These are phyloP conservation scores for Hippocampus zosterae DNA, from an alignment of 2,113 vertebrate species.

Conservation along the genomic window DNA sequence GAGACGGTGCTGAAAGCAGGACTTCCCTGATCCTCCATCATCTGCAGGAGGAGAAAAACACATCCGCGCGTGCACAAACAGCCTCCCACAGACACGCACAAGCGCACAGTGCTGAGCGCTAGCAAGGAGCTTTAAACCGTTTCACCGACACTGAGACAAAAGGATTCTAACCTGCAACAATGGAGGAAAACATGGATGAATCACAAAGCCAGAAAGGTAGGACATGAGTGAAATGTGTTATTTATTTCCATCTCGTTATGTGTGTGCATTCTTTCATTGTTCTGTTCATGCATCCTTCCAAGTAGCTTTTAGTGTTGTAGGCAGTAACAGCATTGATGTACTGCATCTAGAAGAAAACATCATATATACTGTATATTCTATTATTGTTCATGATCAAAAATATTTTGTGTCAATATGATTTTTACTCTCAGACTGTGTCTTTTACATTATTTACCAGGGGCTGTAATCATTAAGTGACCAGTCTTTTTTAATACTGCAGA, in stretches of 20 bases:
- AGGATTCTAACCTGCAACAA: conserved; percentile 49
- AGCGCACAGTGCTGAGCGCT: conserved; percentile 44
- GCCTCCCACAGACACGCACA: conserved; percentile 39
- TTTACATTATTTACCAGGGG: background rate
- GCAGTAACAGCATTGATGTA: conserved; percentile 16
- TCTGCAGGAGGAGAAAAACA: conserved; percentile 62
- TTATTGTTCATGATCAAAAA: background rate
- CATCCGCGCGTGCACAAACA: conserved; percentile 8
- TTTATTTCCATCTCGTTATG: conserved; percentile 6
- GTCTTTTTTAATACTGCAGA: background rate
- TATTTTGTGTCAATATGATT: background rate
- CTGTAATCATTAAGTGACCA: background rate
- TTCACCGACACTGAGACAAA: conserved; percentile 54
- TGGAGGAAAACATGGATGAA: conserved; percentile 69
- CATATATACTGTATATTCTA: background rate
- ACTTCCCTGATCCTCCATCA: conserved; percentile 67
- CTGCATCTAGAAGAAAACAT: conserved; percentile 12
- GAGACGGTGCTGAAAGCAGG: conserved; percentile 38
- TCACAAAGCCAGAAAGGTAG: conserved; percentile 67
- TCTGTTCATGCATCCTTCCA: conserved; percentile 29
- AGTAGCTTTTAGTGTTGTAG: conserved; percentile 41
- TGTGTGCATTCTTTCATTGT: conserved; percentile 27
- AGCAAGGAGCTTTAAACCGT: conserved; percentile 57
- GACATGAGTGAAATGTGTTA: background rate
- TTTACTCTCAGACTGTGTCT: background rate